Evolutionary conservation across 2,113 vertebrate genomes (phyloP).

Genomic region (Oceanites oceanicus): DNA sequence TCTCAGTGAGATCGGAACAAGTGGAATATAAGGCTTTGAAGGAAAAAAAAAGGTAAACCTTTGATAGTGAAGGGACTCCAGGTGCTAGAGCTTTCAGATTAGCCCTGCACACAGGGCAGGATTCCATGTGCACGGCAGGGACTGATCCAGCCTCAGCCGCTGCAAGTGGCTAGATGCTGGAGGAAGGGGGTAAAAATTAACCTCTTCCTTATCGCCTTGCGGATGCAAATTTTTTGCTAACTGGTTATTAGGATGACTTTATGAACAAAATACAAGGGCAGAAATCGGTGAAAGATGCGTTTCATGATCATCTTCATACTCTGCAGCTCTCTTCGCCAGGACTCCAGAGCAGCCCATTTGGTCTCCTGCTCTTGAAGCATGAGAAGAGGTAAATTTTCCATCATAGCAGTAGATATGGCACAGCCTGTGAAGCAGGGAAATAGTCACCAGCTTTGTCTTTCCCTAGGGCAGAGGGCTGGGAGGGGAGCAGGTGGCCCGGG

Average conservation of each 20-base stretch:
- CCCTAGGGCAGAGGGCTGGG: background rate
- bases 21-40: background rate
- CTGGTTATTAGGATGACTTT: background rate
- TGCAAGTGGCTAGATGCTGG: background rate
- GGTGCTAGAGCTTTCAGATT: background rate
- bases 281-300: background rate
- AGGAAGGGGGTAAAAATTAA: background rate
- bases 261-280: background rate
- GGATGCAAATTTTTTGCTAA: background rate
- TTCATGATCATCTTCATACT: background rate
- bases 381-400: background rate
- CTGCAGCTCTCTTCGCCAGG: background rate
- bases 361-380: background rate
- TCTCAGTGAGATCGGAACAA: background rate
- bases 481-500: background rate
- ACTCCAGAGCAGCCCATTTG: background rate
- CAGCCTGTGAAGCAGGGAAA: background rate
- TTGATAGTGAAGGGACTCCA: background rate
- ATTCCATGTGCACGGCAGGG: rapidly evolving
- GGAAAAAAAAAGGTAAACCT: background rate
- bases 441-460: background rate
- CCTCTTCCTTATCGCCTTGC: background rate
- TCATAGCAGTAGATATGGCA: background rate
- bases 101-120: background rate
- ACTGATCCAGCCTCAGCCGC: background rate